Conservation (phyloP, 2,888 invertebrate genomes). For the Andricus quercusramuli region DNA sequence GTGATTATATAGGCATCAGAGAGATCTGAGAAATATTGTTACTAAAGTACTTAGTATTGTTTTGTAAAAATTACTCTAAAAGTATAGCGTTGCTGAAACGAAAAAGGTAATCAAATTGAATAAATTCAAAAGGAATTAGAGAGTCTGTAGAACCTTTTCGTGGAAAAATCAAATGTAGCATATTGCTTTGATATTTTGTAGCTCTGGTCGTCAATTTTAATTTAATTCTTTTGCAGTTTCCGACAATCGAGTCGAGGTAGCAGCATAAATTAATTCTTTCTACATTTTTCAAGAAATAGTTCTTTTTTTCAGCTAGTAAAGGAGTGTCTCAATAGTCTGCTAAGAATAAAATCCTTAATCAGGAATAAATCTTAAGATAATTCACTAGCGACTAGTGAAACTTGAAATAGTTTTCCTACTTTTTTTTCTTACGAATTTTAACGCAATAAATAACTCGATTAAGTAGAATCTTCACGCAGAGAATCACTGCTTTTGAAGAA, state of each 20-base stretch:
- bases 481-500: conserved; percentile 24
- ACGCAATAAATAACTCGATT: not conserved
- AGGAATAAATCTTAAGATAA: conserved; percentile 8
- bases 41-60: conserved; percentile 12
- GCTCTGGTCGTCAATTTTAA: not conserved
- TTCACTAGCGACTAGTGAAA: conserved; percentile 17
- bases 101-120: conserved; percentile 35
- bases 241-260: not conserved
- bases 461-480: conserved; percentile 12
- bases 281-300: not conserved
- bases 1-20: not conserved
- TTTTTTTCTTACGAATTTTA: conserved; percentile 13
- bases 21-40: not conserved
- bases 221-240: not conserved
- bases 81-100: conserved; percentile 10
- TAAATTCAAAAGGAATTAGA: not conserved
- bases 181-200: not conserved
- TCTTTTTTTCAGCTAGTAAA: not conserved
- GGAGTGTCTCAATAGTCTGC: not conserved
- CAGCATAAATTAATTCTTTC: not conserved
- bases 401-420: conserved; percentile 7
- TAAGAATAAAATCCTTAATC: not conserved
- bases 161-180: not conserved
- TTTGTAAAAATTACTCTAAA: conserved; percentile 24
- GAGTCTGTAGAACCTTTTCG: not conserved